These are phyloP conservation scores for Pipa parva DNA, from an alignment of 2,113 vertebrate species.

Conservation along the genomic window DNA sequence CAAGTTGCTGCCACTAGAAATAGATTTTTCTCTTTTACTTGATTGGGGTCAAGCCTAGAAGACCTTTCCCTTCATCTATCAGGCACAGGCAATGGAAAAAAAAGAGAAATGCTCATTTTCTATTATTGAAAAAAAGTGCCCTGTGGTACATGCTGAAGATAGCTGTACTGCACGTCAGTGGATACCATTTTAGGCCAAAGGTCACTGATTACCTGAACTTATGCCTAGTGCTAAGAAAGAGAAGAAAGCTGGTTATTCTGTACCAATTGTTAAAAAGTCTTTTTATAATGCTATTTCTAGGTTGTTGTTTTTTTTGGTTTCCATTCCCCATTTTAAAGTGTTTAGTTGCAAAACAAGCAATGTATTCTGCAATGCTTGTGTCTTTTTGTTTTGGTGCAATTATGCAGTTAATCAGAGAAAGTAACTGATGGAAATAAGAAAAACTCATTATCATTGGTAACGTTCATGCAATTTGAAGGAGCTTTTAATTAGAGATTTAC, in stretches of 20 bases:
- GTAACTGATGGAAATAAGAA: neutral
- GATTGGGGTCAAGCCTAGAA: conserved; percentile 31
- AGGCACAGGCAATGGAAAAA: conserved; percentile 15
- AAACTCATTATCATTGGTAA: neutral
- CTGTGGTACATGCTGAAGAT: conserved; percentile 13
- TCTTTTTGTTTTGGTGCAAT: neutral
- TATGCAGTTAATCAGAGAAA: neutral
- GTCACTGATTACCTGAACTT: conserved; percentile 12
- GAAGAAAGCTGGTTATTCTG: neutral
- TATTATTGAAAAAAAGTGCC: conserved; percentile 13
- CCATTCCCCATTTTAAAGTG: neutral
- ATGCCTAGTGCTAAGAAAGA: conserved; percentile 13
- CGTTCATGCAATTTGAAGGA: neutral
- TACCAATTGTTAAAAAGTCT: neutral
- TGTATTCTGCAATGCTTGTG: neutral
- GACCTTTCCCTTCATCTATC: conserved; percentile 17
- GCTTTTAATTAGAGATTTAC: neutral
- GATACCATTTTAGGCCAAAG: conserved; percentile 14
- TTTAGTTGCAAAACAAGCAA: neutral
- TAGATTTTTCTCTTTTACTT: conserved; percentile 37
- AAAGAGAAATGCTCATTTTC: conserved; percentile 14
- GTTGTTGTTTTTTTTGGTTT: too few species aligned
- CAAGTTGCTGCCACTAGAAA: conserved; percentile 23
- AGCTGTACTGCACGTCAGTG: conserved; percentile 1
- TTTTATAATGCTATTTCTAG: neutral